A percentile compares a stretch with the other conserved stretches of the same genome.
Evolutionary conservation across 2,797 vertebrate genomes (phyloP).

Genomic region (Chelon labrosus): DNA sequence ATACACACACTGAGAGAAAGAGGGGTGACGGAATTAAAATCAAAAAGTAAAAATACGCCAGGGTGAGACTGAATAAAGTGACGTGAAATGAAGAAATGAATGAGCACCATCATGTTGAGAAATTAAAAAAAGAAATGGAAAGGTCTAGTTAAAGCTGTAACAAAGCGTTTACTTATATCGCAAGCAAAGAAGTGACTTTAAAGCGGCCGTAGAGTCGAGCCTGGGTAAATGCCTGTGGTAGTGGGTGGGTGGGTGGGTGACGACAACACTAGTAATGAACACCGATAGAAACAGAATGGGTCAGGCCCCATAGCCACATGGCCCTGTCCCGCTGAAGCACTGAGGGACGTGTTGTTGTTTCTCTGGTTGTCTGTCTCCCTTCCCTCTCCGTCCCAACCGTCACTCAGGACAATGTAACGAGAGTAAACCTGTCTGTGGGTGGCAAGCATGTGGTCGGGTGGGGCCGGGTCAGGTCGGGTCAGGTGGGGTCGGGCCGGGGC

Average conservation of each 20-base stretch:
- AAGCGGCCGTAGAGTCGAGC: slow-evolving; percentile 51
- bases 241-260: slow-evolving; percentile 45
- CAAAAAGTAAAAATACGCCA: neutral
- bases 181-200: slow-evolving; percentile 67
- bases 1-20: slow-evolving; percentile 56
- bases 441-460: slow-evolving; percentile 25
- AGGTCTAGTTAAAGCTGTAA: slow-evolving; percentile 74
- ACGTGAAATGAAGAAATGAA: slow-evolving; percentile 52
- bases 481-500: neutral
- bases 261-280: slow-evolving; percentile 62
- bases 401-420: slow-evolving; percentile 47
- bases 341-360: slow-evolving; percentile 40
- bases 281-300: slow-evolving; percentile 75
- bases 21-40: slow-evolving; percentile 28
- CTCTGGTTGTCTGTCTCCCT: slow-evolving; percentile 4
- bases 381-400: slow-evolving; percentile 14
- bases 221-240: slow-evolving; percentile 49
- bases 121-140: slow-evolving; percentile 58
- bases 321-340: slow-evolving; percentile 64
- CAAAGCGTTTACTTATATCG: slow-evolving; percentile 69
- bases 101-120: slow-evolving; percentile 68
- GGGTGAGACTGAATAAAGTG: slow-evolving; percentile 25
- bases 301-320: slow-evolving; percentile 65
- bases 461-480: too few species aligned
- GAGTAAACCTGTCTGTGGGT: slow-evolving; percentile 61